These are phyloP conservation scores for Paracanthobrama guichenoti DNA, from an alignment of 2,113 vertebrate species.

Conservation along the genomic window DNA sequence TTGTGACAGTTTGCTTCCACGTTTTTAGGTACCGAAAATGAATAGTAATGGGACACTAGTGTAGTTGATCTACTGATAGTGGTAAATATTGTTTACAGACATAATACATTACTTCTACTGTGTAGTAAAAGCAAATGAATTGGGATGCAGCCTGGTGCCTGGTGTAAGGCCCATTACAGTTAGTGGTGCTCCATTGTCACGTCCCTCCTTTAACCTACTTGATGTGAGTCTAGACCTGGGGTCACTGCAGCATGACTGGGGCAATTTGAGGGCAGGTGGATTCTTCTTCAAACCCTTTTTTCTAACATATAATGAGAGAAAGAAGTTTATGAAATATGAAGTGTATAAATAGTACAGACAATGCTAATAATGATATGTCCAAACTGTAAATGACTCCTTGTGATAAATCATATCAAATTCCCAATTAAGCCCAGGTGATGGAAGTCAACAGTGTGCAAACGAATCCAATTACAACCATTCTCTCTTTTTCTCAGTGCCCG, in stretches of 20 bases:
- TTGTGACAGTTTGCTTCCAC: neutral
- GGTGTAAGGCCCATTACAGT: slow-evolving; percentile 4
- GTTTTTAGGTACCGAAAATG: neutral
- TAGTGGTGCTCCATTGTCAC: neutral
- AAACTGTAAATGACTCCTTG: slow-evolving; percentile 77
- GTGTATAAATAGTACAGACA: slow-evolving; percentile 67
- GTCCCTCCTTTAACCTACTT: neutral
- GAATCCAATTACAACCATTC: slow-evolving; percentile 77
- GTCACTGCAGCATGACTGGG: slow-evolving; percentile 6
- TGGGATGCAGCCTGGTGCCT: too few relatives aligned
- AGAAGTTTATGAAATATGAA: slow-evolving; percentile 52
- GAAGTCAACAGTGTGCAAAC: slow-evolving; percentile 79
- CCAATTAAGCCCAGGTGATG: slow-evolving; percentile 79
- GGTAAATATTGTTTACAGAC: neutral
- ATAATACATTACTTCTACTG: neutral
- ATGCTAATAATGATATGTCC: slow-evolving; percentile 61
- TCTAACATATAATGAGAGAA: neutral
- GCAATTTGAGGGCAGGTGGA: slow-evolving; percentile 14
- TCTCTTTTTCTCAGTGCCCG: slow-evolving; percentile 57
- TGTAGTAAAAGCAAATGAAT: neutral
- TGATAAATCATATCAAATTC: slow-evolving; percentile 82
- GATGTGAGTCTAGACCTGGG: neutral
- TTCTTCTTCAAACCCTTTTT: neutral
- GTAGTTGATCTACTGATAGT: neutral
- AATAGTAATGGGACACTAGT: neutral